A percentile compares a stretch with the other conserved stretches of the same genome.
phyloP scores from a whole-genome alignment of 2,888 invertebrate species.

The Hyalella azteca region DNA sequence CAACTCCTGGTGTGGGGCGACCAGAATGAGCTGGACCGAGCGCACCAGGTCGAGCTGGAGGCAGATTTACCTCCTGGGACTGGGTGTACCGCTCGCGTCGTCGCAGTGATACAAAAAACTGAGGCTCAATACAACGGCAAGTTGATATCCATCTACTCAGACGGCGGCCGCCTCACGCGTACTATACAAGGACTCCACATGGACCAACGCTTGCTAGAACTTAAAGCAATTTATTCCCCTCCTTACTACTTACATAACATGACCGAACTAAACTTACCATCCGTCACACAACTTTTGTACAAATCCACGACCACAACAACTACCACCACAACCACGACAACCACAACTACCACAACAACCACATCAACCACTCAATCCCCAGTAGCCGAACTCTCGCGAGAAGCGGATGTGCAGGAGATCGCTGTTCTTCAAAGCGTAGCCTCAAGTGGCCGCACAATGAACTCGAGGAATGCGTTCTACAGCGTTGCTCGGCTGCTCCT shows the following conservation, averaged over 20 bases:
- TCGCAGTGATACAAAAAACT: constrained; percentile 52
- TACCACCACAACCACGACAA: constrained; percentile 53
- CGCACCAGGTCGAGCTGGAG: constrained; percentile 46
- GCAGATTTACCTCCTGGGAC: constrained; percentile 53
- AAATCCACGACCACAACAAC: constrained; percentile 56
- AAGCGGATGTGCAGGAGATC: not conserved
- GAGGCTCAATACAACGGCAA: constrained; percentile 54
- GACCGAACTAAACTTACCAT: constrained; percentile 48
- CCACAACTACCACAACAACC: constrained; percentile 49
- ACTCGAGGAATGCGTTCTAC: not conserved
- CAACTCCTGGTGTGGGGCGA: constrained; percentile 48
- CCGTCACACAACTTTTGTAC: constrained; percentile 45
- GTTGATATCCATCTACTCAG: constrained; percentile 49
- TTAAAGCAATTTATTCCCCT: constrained; percentile 46
- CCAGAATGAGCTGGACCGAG: constrained; percentile 51
- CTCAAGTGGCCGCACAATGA: not conserved
- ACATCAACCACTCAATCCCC: constrained; percentile 43
- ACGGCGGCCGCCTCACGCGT: constrained; percentile 45
- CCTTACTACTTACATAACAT: constrained; percentile 56
- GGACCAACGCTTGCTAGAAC: constrained; percentile 48
- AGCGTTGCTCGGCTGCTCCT: not conserved
- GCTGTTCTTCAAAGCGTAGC: not conserved
- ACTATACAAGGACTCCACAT: constrained; percentile 55
- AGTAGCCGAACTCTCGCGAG: not conserved
- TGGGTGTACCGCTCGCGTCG: constrained; percentile 44